Conservation (phyloP, 2,113 vertebrate species). For the Polypterus senegalus region DNA sequence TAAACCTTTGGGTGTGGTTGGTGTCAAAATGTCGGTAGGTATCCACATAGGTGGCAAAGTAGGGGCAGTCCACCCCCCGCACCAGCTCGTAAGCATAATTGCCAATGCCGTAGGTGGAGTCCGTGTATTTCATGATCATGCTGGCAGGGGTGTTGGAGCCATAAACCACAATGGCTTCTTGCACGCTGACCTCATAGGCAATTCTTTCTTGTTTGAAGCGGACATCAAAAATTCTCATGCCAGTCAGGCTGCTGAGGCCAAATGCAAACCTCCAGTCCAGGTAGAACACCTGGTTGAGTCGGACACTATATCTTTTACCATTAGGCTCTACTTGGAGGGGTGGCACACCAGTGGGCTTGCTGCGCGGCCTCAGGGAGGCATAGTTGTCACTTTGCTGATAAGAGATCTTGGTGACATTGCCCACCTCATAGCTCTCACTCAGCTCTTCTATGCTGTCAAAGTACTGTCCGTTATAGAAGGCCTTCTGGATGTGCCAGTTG, state of each 20-base stretch:
- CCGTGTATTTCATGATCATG: constrained; percentile 67
- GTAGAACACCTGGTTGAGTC: constrained; percentile 56
- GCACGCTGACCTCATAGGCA: constrained; percentile 69
- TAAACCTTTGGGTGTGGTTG: constrained; percentile 24
- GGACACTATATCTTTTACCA: constrained; percentile 54
- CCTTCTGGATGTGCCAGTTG: constrained; percentile 46
- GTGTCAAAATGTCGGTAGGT: constrained; percentile 47
- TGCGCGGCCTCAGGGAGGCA: constrained; percentile 49
- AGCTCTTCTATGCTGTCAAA: constrained; percentile 46
- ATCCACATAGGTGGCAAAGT: constrained; percentile 51
- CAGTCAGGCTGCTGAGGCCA: constrained; percentile 57
- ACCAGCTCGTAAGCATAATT: constrained; percentile 58
- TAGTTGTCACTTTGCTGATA: constrained; percentile 38
- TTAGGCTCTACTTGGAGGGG: constrained; percentile 56
- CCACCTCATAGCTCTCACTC: constrained; percentile 37
- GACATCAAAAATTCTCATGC: constrained; percentile 67
- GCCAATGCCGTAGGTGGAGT: constrained; percentile 68
- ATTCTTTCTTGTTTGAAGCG: constrained; percentile 59
- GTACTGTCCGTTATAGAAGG: constrained; percentile 69
- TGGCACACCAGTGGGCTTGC: constrained; percentile 27
- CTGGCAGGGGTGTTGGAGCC: constrained; percentile 62
- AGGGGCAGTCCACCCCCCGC: constrained; percentile 69
- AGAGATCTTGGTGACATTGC: constrained; percentile 33
- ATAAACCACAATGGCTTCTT: constrained; percentile 73
- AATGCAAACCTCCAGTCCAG: constrained; percentile 74